phyloP scores from a whole-genome alignment of 92 coral and sea anemone species.

The Siderastrea siderea region DNA sequence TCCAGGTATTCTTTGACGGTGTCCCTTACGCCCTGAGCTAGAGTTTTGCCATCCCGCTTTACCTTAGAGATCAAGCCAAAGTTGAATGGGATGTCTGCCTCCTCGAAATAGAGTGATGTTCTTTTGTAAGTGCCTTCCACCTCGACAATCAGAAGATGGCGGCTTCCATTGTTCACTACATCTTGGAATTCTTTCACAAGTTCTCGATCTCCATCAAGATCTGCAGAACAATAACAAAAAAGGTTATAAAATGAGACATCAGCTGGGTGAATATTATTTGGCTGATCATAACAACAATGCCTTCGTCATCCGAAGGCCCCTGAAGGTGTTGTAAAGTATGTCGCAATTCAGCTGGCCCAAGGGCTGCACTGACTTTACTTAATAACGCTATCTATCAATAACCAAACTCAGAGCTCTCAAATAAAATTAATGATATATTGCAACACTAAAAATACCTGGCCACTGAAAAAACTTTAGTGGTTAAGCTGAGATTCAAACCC shows the following conservation, averaged over 20 bases:
- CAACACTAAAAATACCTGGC: too few species aligned
- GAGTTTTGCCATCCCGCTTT: slow-evolving; percentile 12
- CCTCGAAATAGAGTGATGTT: slow-evolving; percentile 15
- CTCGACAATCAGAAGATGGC: slow-evolving; percentile 53
- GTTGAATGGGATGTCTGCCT: slow-evolving; percentile 52
- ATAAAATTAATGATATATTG: too few species aligned
- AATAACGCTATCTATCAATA: too few species aligned
- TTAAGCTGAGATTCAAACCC: too few species aligned
- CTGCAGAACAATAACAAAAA: slow-evolving; percentile 10
- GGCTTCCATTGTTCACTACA: slow-evolving; percentile 2
- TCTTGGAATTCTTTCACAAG: slow-evolving; percentile 42
- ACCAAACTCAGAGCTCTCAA: too few species aligned
- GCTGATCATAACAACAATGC: too few species aligned
- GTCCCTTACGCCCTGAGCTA: slow-evolving; percentile 46
- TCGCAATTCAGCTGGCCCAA: too few species aligned
- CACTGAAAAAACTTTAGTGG: too few species aligned
- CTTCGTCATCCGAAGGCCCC: too few species aligned
- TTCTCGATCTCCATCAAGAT: slow-evolving; percentile 40
- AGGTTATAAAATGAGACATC: neutral
- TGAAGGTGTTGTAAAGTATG: too few species aligned
- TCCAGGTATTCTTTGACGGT: slow-evolving; percentile 73
- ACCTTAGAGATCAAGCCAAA: slow-evolving; percentile 54
- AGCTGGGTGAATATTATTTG: neutral
- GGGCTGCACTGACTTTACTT: too few species aligned
- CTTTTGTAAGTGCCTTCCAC: slow-evolving; percentile 42